Base-by-base conservation (phyloP, 30 jellyfish, hydroid and myxozoan genomes). In the Calvadosia cruxmelitensis region DNA sequence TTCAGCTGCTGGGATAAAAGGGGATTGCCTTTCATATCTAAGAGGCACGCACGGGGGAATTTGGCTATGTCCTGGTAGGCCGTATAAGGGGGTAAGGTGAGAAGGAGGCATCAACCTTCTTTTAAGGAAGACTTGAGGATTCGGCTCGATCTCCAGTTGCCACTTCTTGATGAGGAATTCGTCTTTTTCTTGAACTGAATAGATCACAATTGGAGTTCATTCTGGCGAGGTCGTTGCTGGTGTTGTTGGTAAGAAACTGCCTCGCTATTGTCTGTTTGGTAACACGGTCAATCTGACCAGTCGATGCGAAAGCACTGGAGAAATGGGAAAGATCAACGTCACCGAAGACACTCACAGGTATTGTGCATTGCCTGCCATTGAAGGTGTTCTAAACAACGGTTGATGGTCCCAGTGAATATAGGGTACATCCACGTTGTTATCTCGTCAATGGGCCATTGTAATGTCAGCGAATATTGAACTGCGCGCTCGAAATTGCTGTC, bases 161-260 rank as follows among this genome's bases (percentile, higher is more conserved):
- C n/a, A n/a, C n/a, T n/a, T n/a, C n/a, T n/a, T n/a, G n/a, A n/a
- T n/a, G n/a, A n/a, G n/a, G n/a, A n/a, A n/a, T n/a, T n/a, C n/a
- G n/a, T n/a, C n/a, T n/a, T n/a, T n/a, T n/a, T n/a, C n/a, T n/a
- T n/a, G n/a, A n/a, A n/a, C n/a, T n/a, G n/a, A n/a, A n/a, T 52
- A 89, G 98, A 93, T 89, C 67, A 89, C 98, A 13, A 74, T 89
- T 42, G 98, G 98, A 23, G 81, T 89, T 23, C 98, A 89, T 33
- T 81, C 95, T 10, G 98, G 98, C 3, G 98, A 89, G 36, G 98
- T 89, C 25, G 98, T 89, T 50, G 95, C 98, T 1, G 98, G 98
- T 1, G 98, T 89, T 0, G 93, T 89, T 3, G 98, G 98, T 31
- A 94, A 89, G 64, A 70, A 78, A 31, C 34, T 82, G 77, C 98